phyloP scores from a whole-genome alignment of 2,113 vertebrate genomes.

The Pollachius pollachius region DNA sequence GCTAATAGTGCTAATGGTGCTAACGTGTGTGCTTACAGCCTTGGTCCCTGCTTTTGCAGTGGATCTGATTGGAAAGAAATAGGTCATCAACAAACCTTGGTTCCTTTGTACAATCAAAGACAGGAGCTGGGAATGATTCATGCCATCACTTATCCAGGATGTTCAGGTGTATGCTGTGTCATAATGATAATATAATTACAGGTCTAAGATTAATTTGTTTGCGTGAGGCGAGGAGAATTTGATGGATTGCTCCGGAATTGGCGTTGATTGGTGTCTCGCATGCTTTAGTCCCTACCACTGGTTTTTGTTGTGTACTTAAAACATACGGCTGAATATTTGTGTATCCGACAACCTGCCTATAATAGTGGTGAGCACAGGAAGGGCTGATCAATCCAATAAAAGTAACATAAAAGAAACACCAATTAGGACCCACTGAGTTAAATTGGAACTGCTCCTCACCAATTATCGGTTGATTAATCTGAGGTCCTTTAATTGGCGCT shows the following conservation, averaged over 20 bases:
- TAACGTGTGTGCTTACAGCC: too few species aligned
- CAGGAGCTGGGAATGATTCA: conserved; percentile 44
- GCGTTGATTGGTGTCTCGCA: conserved; percentile 1
- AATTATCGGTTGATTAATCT: conserved; percentile 60
- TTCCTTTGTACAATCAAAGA: background rate
- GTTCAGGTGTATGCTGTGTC: conserved; percentile 37
- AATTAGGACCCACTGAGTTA: conserved; percentile 32
- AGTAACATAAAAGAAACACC: background rate
- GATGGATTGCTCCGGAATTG: conserved; percentile 55
- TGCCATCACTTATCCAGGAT: conserved; percentile 48
- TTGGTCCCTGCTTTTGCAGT: too few species aligned
- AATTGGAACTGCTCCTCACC: conserved; percentile 29
- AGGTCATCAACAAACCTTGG: conserved; percentile 27
- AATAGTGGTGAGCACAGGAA: background rate
- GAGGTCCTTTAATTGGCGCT: conserved; percentile 54
- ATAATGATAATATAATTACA: conserved; percentile 57
- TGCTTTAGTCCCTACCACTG: background rate
- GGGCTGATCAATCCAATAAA: background rate
- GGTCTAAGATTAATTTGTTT: conserved; percentile 51
- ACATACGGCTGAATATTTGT: background rate
- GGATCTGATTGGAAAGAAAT: background rate
- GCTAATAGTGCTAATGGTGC: too few species aligned
- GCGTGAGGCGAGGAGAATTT: conserved; percentile 38
- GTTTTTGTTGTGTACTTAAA: background rate
- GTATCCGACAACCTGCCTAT: background rate